Percentiles rank a stretch among this genome's conserved stretches.
phyloP scores from a whole-genome alignment of 1,140 invertebrate species.

The Leptoteleia sp. region DNA sequence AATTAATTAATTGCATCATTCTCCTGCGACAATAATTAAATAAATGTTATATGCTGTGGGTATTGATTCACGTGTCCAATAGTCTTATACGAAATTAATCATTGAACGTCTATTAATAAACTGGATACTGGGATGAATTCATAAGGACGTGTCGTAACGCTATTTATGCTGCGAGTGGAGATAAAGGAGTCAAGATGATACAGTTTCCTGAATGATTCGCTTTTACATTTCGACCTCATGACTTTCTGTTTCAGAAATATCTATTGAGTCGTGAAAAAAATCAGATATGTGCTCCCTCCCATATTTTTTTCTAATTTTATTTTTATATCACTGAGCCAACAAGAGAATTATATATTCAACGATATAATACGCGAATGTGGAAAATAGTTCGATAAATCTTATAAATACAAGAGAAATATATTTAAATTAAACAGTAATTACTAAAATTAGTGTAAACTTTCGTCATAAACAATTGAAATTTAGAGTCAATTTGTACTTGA shows the following conservation, averaged over 20 bases:
- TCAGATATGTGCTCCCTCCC: too few species aligned
- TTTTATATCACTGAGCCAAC: too few species aligned
- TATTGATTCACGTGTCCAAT: conserved; percentile 24
- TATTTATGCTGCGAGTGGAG: conserved; percentile 13
- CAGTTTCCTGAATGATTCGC: conserved; percentile 3
- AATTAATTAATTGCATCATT: too few species aligned
- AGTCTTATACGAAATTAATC: conserved; percentile 31
- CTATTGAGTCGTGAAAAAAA: neutral
- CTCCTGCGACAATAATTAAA: conserved; percentile 38
- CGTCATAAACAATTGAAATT: too few species aligned
- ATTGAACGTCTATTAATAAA: conserved; percentile 36
- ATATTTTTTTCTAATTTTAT: too few species aligned
- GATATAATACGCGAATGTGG: too few species aligned
- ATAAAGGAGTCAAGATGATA: conserved; percentile 8
- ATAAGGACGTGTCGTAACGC: conserved; percentile 11
- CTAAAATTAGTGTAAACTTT: too few species aligned
- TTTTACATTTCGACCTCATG: neutral
- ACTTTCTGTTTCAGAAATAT: neutral
- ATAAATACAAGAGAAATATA: too few species aligned
- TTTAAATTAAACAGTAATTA: too few species aligned
- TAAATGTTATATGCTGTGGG: conserved; percentile 10
- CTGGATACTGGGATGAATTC: conserved; percentile 20
- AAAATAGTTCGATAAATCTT: too few species aligned
- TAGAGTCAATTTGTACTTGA: too few species aligned
- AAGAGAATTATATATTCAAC: too few species aligned